Evolutionary conservation across 2,888 invertebrate genomes (phyloP), one percentile per base, ranked within the genome.

Genomic region (Zele albiditarsus): DNA sequence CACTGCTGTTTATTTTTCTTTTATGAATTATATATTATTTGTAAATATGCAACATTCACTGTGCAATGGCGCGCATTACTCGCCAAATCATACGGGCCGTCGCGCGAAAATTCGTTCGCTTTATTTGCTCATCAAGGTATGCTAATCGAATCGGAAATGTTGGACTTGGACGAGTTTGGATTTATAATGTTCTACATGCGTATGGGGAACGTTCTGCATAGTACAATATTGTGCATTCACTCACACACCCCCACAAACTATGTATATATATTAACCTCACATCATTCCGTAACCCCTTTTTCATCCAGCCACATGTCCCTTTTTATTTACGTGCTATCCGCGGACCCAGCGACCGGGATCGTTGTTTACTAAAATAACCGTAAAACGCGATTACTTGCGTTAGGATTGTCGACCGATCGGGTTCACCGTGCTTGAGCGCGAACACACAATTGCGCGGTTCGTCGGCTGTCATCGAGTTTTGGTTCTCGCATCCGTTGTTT

Each of bases 291-390:
- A 20, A 53, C 53, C 20, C 8, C 53, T 20, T n/a, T 20, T 62
- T 62, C 38, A 46, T 14, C n/a, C 4, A 31, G 33, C 49, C 23
- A 63, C 33, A 31, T 65, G 49, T n/a, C 23, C 1, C 12, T 66
- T 38, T 65, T 71, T 60, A 0, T 33, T 8, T 63, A n/a, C n/a
- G 10, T 16, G 60, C 16, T 6, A 27, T 62, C 4, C 62, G n/a
- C 28, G 31, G 20, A 16, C 57, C 53, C 28, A 38, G 31, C 49
- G 49, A 57, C 25, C 53, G 60, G 23, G 46, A 66, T 12, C 31
- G 75, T 46, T 81, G 82, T 80, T 81, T 78, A 78, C 74, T 78
- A 82, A 80, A 80, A 79, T 80, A 82, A 79, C 80, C 83, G 78
- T 80, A 80, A 82, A 82, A 83, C 74, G 75, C 78, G 82, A 83